A percentile compares a stretch with the other conserved stretches of the same genome.
These are phyloP conservation scores for Channa maculata DNA, from an alignment of 2,113 vertebrate species.

Conservation along the genomic window DNA sequence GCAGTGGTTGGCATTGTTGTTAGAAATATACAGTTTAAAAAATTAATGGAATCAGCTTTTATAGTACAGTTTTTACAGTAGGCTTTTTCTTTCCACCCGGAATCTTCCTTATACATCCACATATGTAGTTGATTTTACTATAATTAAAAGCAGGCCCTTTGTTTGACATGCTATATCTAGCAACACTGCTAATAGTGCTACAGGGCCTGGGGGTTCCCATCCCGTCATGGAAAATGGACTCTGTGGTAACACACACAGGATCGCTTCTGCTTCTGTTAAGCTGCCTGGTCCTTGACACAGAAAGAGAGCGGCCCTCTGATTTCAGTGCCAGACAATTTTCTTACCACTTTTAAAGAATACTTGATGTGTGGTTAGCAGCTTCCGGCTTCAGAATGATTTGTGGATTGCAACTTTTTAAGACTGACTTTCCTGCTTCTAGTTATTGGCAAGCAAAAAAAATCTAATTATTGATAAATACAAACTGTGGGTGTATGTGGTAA, in stretches of 20 bases:
- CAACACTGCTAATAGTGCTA: neutral
- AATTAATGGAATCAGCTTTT: neutral
- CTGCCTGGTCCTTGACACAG: neutral
- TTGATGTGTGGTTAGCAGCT: neutral
- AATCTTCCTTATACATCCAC: neutral
- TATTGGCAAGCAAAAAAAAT: too few species aligned
- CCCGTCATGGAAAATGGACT: neutral
- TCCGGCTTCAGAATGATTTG: neutral
- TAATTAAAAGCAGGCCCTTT: neutral
- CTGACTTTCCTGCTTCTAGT: too few species aligned
- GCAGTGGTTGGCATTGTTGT: conserved; percentile 9
- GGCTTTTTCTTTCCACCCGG: neutral
- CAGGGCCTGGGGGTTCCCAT: neutral
- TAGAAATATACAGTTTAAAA: neutral
- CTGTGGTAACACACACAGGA: neutral
- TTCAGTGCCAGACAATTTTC: neutral
- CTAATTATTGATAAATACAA: too few species aligned
- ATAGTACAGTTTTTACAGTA: neutral
- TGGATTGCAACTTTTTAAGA: neutral
- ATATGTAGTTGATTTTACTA: neutral
- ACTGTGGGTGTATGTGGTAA: too few species aligned
- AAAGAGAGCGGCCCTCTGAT: neutral
- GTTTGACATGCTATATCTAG: neutral
- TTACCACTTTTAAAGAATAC: neutral
- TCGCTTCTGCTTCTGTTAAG: neutral